A percentile compares a stretch with the other conserved stretches of the same genome.
Conservation (phyloP, 2,797 vertebrate species). For the Miopithecus talapoin region DNA sequence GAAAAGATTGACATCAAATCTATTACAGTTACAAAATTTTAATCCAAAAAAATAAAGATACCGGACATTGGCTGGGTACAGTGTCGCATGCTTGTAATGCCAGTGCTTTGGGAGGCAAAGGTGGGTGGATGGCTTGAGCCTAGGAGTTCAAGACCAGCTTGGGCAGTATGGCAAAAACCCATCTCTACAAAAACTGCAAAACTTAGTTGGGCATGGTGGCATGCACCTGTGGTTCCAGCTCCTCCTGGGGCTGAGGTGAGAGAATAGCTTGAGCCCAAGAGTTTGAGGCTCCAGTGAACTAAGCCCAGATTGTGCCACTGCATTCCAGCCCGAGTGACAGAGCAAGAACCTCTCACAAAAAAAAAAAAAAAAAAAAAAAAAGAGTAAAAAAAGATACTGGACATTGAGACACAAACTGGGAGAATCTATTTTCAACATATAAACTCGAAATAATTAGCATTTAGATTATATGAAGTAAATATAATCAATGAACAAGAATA, state of each 20-base stretch:
- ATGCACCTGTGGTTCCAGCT: not conserved
- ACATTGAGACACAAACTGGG: not conserved
- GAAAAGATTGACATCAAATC: not conserved
- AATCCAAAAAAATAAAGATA: not conserved
- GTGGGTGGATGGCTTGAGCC: not conserved
- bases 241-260: not conserved
- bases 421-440: not conserved
- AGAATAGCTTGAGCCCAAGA: not conserved
- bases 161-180: not conserved
- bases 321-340: not conserved
- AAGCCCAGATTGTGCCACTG: not conserved
- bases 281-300: not conserved
- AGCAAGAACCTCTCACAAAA: too few relatives aligned
- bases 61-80: not conserved
- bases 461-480: not conserved
- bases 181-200: not conserved
- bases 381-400: not conserved
- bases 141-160: not conserved
- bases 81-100: not conserved
- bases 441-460: not conserved
- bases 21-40: not conserved
- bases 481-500: not conserved
- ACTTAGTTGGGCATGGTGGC: not conserved
- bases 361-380: not conserved
- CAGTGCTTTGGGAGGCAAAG: not conserved